phyloP scores from a whole-genome alignment of 2,113 vertebrate genomes.

The Mixornis gularis region DNA sequence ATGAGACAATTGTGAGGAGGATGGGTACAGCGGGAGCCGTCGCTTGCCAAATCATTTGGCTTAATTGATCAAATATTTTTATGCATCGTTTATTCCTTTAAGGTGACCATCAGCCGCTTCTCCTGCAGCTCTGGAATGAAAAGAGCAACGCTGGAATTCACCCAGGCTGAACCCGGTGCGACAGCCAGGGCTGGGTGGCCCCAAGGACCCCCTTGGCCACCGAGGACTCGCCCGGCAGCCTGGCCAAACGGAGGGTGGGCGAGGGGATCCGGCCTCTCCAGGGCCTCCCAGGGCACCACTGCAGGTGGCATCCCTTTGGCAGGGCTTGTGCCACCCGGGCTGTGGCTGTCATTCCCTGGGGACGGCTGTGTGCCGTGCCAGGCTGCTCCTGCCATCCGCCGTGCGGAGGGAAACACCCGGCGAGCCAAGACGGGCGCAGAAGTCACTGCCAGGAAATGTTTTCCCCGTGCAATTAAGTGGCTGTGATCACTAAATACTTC shows the following conservation, averaged over 20 bases:
- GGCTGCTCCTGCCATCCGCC: rapidly evolving
- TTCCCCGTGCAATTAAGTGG: neutral
- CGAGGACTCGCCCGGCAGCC: neutral
- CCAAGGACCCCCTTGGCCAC: neutral
- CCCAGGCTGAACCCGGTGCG: neutral
- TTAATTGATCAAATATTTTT: constrained; percentile 63
- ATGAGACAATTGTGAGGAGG: constrained; percentile 43
- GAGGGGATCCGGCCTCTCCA: rapidly evolving
- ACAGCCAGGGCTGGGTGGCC: neutral
- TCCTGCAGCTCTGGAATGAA: neutral
- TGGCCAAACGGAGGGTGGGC: neutral
- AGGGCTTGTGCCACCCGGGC: neutral
- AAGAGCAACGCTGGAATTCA: constrained; percentile 1
- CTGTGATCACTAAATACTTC: constrained; percentile 3
- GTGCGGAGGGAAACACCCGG: neutral
- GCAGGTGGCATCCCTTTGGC: neutral
- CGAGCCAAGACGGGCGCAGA: neutral
- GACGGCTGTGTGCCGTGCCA: rapidly evolving
- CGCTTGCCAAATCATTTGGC: constrained; percentile 31
- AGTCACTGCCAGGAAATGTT: neutral
- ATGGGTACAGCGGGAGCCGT: constrained; percentile 12
- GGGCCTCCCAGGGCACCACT: neutral
- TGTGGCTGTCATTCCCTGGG: neutral
- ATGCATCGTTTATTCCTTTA: constrained; percentile 46
- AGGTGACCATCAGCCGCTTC: neutral